Base-by-base conservation (phyloP, 2,797 vertebrate genomes). In the Clarias pachynema region DNA sequence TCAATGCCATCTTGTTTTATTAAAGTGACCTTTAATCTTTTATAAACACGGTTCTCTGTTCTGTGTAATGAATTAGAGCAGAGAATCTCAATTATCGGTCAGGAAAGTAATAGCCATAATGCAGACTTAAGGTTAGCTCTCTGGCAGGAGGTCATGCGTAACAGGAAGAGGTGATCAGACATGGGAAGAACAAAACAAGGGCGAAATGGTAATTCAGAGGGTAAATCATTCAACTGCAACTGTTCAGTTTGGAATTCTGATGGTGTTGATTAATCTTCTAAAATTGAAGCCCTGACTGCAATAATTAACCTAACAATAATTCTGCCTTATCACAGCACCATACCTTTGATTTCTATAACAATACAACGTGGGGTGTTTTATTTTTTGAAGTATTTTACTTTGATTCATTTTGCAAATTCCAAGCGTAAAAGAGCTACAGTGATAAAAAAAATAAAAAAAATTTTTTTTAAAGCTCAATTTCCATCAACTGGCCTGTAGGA, bases 81-180 rank as follows among this genome's bases (percentile, higher is more conserved):
- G 29, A 60, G 56, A 60, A 78, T 37, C 10, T 22, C 29, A 14
- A 60, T 60, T 37, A 60, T 59, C 31, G 22, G 56, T 60, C 75
- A 60, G 31, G 75, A 78, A 78, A 31, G 29, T 78, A 60, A 78
- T 78, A 60, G 37, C 31, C 20, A 37, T 34, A 60, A 60, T 78
- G 56, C 59, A 37, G 56, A 31, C 16, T 10, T 14, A 31, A 59
- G 74, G 75, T 60, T 60, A 37, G 20, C 31, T 34, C 26, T 75
- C 53, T 57, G 26, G 7, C 75, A 60, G 31, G 20, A 60, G 75
- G 57, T 60, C 57, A 7, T 26, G 22, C 15, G 20, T 34, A 78
- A 60, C 75, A 78, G 6, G 75, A 37, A 37, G 56, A 24, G 57
- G 60, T 14, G 57, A 37, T 78, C 20, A 6, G 29, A 37, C 56